Base-by-base conservation (phyloP, 2,797 vertebrate genomes). In the Tenualosa thibaudeaui region DNA sequence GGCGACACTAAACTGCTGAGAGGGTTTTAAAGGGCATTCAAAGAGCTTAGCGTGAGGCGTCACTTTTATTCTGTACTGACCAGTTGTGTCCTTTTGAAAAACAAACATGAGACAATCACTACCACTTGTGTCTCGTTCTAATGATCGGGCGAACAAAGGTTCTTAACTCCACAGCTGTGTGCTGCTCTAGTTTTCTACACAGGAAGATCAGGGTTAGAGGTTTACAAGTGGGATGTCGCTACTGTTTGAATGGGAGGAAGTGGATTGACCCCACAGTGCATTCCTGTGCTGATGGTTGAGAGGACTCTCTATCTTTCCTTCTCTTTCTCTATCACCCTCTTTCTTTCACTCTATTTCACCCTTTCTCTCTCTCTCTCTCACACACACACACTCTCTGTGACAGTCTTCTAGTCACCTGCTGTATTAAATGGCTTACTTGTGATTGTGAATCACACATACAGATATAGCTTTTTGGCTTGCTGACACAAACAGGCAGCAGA, bases 181-280 rank as follows among this genome's bases (percentile, higher is more conserved):
- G 5, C 37, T 43, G 40, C 4, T 94, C 93, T 90, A 90, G 5
- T n/a, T 83, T 26, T 84, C 84, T 90, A 86, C 89, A 91, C 91
- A 93, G 94, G 93, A 95, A 93, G 91, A 46, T 88, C 37, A 86
- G 89, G 92, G 92, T 93, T 83, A 89, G 31, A 85, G 46, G 85
- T 83, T 65, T 87, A 82, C 86, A 85, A 81, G 62, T 82, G 85
- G 90, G 88, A 89, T 88, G 85, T 86, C 87, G 95, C 94, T 95
- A 93, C 95, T 92, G 94, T 95, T 94, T 96, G 91, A 95, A 95
- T 95, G 54, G 93, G 81, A 94, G 95, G 95, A 95, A 95, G 92
- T 89, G 56, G 81, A 26, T 82, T 87, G 90, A 90, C 85, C 90
- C 88, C 22, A 40, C 53, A 86, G 86, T 87, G 40, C 91, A 92